Evolutionary conservation across 2,888 invertebrate genomes (phyloP), one percentile per base, ranked within the genome.

Genomic region (Phanerotoma sp.): DNA sequence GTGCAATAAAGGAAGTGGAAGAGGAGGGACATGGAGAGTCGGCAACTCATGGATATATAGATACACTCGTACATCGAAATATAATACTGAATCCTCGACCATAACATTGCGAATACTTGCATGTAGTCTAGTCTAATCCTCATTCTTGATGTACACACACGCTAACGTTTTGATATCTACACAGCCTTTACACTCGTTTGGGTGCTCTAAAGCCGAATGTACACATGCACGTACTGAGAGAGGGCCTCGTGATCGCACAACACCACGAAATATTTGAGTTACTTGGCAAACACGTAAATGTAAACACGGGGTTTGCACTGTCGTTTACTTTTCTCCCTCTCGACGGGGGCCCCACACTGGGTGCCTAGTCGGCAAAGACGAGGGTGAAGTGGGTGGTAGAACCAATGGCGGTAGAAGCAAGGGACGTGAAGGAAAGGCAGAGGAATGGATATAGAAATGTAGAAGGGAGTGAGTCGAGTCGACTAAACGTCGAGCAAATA

Each of bases 401-500:
- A n/a, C 35, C 35, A 16, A 50, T 46, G 54, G 46, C 33, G 51
- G 46, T 49, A 28, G 49, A 40, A 25, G 18, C 51, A 44, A 30
- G 42, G 18, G 45, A 22, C 33, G 13, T 32, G 30, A 28, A 44
- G 9, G 40, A 50, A 40, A 32, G 45, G 16, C 30, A 38, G 4
- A 16, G 30, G 45, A 30, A 45, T 32, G 53, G 45, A 45, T 42
- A 42, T 42, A 21, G 15, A 42, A 25, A 25, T 21, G 42, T 20
- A 13, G 57, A 57, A 66, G 54, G 59, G 51, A 57, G 60, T n/a
- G n/a, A 65, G 67, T 65, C 65, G 68, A 69, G 68, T 73, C 72
- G 73, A 71, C 75, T 75, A 76, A 76, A 75, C 73, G 70, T 73
- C 74, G 66, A 64, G 68, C 71, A 75, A 76, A 76, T 76, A 75